Percentiles rank a stretch among this genome's conserved stretches.
Evolutionary conservation across 2,797 vertebrate species (phyloP).

Genomic region (Linurgus olivaceus): DNA sequence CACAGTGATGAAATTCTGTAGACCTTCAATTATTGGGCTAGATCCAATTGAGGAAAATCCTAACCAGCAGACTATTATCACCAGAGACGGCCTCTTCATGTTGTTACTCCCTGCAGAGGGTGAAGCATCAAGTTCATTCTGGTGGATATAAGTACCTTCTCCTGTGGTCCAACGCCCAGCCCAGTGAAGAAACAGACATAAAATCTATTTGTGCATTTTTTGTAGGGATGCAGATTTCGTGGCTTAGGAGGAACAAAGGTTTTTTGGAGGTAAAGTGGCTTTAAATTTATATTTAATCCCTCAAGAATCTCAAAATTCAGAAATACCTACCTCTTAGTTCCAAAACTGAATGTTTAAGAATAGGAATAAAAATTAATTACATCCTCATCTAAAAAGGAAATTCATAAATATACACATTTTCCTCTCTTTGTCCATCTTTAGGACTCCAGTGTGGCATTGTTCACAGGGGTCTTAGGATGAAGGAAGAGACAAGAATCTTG

Average conservation of each 20-base stretch:
- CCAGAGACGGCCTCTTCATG: neutral
- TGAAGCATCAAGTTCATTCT: neutral
- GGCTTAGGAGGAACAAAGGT: rapidly evolving
- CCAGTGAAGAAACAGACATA: neutral
- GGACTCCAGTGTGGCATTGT: neutral
- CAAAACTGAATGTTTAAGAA: neutral
- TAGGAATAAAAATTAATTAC: neutral
- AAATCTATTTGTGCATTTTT: neutral
- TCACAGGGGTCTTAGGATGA: too few relatives aligned
- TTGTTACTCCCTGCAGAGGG: neutral
- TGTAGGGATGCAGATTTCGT: neutral
- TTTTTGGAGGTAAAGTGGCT: rapidly evolving
- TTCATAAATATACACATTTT: neutral
- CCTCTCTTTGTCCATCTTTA: neutral
- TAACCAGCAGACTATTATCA: neutral
- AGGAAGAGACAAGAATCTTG: too few relatives aligned
- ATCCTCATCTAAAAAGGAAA: neutral
- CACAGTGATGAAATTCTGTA: neutral
- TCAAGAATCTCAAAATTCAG: neutral
- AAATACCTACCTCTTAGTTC: neutral
- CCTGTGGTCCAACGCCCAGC: neutral
- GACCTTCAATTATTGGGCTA: neutral
- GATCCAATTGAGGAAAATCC: neutral
- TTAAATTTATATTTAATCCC: neutral
- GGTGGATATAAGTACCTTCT: neutral